These are phyloP conservation scores for Cordilura impudica DNA, from an alignment of 2,888 invertebrate genomes.

Conservation along the genomic window DNA sequence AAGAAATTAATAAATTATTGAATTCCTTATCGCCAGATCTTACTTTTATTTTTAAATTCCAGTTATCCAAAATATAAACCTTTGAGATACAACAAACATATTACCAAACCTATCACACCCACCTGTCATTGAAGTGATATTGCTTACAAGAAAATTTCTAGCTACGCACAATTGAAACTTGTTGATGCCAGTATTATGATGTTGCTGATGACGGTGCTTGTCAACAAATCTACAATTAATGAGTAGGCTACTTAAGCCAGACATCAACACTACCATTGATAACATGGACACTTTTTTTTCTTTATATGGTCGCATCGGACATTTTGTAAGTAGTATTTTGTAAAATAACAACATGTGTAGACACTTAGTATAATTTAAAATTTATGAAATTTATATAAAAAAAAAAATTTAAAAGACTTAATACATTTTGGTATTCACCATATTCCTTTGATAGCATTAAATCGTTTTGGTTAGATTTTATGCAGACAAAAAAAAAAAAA, in stretches of 20 bases:
- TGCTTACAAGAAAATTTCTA: background rate
- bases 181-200: background rate
- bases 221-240: constrained; percentile 41
- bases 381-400: background rate
- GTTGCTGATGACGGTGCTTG: constrained; percentile 23
- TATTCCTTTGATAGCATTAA: too few relatives aligned
- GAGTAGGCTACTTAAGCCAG: constrained; percentile 49
- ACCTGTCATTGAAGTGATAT: background rate
- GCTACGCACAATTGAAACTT: too few relatives aligned
- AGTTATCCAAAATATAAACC: too few relatives aligned
- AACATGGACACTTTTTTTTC: constrained; percentile 18
- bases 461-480: too few relatives aligned
- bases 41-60: too few relatives aligned
- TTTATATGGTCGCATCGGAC: background rate
- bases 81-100: background rate
- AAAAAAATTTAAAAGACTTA: background rate
- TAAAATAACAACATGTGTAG: background rate
- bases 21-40: too few relatives aligned
- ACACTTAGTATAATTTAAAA: background rate
- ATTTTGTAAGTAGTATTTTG: constrained; percentile 18
- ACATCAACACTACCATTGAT: constrained; percentile 52
- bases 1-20: too few relatives aligned
- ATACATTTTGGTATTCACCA: too few relatives aligned
- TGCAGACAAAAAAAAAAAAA: background rate
- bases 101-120: background rate